A percentile compares a stretch with the other conserved stretches of the same genome.
Evolutionary conservation across 2,113 vertebrate species (phyloP).

Genomic region (Heliornis fulica): DNA sequence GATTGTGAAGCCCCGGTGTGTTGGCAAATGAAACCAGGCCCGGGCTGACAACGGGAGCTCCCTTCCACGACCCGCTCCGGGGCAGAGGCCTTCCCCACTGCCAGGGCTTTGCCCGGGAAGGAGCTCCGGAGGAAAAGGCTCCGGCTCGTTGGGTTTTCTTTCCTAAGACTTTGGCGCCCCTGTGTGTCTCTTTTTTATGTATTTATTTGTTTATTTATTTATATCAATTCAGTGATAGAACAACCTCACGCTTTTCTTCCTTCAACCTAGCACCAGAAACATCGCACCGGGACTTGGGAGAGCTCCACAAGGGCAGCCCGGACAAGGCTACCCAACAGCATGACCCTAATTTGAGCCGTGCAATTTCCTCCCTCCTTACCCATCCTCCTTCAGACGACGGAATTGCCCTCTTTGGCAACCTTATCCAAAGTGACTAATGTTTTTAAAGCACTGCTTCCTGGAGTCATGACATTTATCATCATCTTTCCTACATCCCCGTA

Average conservation of each 20-base stretch:
- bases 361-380: background rate
- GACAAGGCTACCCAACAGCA: no score
- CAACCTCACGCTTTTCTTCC: background rate
- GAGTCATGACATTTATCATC: background rate
- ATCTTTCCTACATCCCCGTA: background rate
- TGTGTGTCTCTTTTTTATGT: slow-evolving; percentile 29
- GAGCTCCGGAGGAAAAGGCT: background rate
- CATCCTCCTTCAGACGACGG: background rate
- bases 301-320: background rate
- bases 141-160: background rate
- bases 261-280: background rate
- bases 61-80: background rate
- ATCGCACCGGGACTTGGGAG: rapidly evolving
- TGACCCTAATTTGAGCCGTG: background rate
- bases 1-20: background rate
- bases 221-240: background rate
- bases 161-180: slow-evolving; percentile 73
- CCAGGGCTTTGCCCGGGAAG: background rate
- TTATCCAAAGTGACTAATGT: background rate
- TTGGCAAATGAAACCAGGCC: background rate
- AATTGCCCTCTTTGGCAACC: background rate
- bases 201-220: no score
- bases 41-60: background rate
- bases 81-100: background rate
- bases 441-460: background rate